Evolutionary conservation across 2,113 vertebrate genomes (phyloP), one percentile per base, ranked within the genome.

Genomic region (Pterocles orientalis): DNA sequence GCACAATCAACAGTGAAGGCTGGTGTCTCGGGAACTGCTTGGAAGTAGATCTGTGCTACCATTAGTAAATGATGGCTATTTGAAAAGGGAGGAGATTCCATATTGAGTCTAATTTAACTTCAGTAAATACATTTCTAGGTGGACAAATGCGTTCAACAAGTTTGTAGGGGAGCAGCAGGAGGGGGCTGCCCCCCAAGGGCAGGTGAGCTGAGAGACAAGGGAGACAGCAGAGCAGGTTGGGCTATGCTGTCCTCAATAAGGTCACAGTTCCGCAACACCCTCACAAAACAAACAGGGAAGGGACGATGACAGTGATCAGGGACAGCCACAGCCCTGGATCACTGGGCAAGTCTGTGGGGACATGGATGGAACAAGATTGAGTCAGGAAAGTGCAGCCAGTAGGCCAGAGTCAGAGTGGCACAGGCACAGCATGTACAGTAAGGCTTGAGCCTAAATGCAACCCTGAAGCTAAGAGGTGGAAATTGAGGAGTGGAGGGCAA

Each of bases 281-380:
- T 3, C 8, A 24, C 20, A 2, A 3, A 17, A 4, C 1, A 1
- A 54, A 5, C 20, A 36, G 4, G 36, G 3, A 18, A 76, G 41
- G 50, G 25, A 31, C 16, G 0, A 2, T n/a, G 17, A 3, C 25
- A 62, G 26, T 43, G 12, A 19, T 2, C 1, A 1, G 21, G 14
- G 29, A 58, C 48, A 51, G 21, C 18, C 60, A 56, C 29, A 36
- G 16, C 6, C 31, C 65, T 65, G 28, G 45, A 36, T 41, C 60
- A 14, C 18, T 18, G 33, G 5, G 28, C 8, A 51, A 41, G 9
- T 57, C 60, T 5, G 2, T 4, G 5, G 29, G 26, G 18, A 24
- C 1, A 2, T 31, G 7, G 12, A 0, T 12, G 36, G 17, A 6
- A 34, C 2, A 13, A 85, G n/a, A 14, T 3, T 4, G 3, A 62